phyloP scores from a whole-genome alignment of 2,888 invertebrate genomes.

The Phengaris arion region DNA sequence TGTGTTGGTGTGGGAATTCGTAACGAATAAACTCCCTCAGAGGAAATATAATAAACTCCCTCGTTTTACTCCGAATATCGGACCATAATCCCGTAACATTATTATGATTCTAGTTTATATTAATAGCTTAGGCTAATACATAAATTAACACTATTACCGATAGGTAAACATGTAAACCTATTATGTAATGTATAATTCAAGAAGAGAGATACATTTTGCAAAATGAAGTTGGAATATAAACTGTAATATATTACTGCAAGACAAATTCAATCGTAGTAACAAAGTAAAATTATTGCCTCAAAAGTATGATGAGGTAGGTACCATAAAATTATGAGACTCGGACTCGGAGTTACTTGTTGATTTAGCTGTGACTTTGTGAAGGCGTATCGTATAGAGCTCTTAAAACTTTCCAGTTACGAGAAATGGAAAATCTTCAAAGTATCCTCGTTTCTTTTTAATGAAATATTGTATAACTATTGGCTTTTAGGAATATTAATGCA shows the following conservation, averaged over 20 bases:
- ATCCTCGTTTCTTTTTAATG: conserved; percentile 7
- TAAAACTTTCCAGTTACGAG: conserved; percentile 6
- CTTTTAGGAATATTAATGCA: conserved; percentile 19
- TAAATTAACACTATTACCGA: too few species aligned
- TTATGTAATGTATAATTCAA: not conserved
- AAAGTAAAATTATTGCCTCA: not conserved
- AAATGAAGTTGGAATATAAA: not conserved
- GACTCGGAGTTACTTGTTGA: conserved; percentile 26
- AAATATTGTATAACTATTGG: conserved; percentile 12
- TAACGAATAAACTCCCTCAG: too few species aligned
- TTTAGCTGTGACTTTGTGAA: conserved; percentile 12
- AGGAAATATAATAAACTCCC: too few species aligned
- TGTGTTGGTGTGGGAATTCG: too few species aligned
- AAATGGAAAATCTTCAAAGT: conserved; percentile 12
- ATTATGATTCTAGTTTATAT: too few species aligned
- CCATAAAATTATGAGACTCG: not conserved
- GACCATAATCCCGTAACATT: too few species aligned
- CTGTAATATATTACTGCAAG: not conserved
- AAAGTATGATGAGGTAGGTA: not conserved
- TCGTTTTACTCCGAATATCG: too few species aligned
- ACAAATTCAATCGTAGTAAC: not conserved
- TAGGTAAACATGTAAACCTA: too few species aligned
- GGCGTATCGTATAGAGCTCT: not conserved
- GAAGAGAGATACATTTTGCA: not conserved
- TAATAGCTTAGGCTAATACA: too few species aligned